Evolutionary conservation across 2,888 invertebrate genomes (phyloP), one percentile per base, ranked within the genome.

Genomic region (Eugnorisma glareosa): DNA sequence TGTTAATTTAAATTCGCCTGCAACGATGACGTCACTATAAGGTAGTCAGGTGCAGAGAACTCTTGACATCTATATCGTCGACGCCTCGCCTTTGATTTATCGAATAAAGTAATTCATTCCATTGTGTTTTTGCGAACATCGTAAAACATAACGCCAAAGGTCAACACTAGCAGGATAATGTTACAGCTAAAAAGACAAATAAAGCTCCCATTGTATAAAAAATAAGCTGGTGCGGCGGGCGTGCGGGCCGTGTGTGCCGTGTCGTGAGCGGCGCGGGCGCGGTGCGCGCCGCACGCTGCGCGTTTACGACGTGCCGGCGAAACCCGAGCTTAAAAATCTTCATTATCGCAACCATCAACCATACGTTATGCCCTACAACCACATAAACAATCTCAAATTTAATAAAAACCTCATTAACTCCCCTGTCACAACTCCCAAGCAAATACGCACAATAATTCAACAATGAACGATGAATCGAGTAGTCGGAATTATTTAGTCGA

Each of bases 291-390:
- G 85, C 93, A 91, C 91, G 92, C 91, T 92, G 93, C 79, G 92
- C 89, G 79, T 89, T 91, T 90, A 91, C 92, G 91, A 92, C 92
- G 93, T 93, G 93, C 89, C 86, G 84, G 86, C 89, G 94, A 92
- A 94, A 95, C 92, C 88, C 85, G 94, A 94, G 89, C 93, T 92
- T 92, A 90, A 93, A 83, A 91, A 90, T 93, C 94, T 93, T 93
- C 93, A 94, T 94, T 94, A 94, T 94, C 93, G 88, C 90, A 79
- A 85, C 90, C 92, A 93, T 93, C 93, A 90, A 90, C 91, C 88
- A 91, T 93, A 91, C 87, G 83, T 93, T 92, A 91, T 84, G 86
- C 86, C 85, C 79, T 75, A 86, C 89, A 87, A 84, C 75, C 75
- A 75, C 89, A 93, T 93, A 93, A 94, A 94, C 92, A 90, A 92